Percentiles rank a stretch among this genome's conserved stretches.
phyloP scores from a whole-genome alignment of 2,888 invertebrate species.

The Carterocephalus palaemon region DNA sequence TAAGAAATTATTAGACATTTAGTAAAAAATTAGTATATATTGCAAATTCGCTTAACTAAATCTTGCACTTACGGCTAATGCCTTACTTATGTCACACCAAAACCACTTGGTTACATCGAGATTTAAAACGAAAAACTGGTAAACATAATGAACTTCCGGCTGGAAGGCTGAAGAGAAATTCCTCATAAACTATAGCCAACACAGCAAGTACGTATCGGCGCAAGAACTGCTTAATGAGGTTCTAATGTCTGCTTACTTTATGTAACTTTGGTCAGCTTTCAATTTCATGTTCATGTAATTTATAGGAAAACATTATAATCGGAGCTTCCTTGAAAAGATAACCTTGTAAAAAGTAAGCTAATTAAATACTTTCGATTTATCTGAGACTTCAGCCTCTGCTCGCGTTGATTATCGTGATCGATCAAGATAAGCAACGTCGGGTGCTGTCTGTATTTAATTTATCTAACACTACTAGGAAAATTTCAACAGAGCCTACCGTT shows the following conservation, averaged over 20 bases:
- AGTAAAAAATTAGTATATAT: no score
- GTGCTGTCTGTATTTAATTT: no score
- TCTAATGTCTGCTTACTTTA: neutral
- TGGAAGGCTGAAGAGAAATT: slow-evolving; percentile 8
- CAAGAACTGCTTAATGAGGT: slow-evolving; percentile 12
- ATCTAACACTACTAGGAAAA: no score
- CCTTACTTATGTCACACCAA: slow-evolving; percentile 20
- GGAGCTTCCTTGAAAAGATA: neutral
- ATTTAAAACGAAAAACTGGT: slow-evolving; percentile 13
- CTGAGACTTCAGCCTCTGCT: no score
- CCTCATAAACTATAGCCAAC: neutral
- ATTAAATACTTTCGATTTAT: no score
- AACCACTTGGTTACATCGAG: slow-evolving; percentile 8
- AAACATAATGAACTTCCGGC: slow-evolving; percentile 19
- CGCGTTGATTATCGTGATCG: no score
- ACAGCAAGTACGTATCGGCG: neutral
- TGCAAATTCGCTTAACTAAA: no score
- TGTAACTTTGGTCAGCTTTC: slow-evolving; percentile 9
- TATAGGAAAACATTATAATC: neutral
- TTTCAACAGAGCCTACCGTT: no score
- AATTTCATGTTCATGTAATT: slow-evolving; percentile 4
- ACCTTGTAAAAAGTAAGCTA: no score
- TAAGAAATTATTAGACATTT: no score
- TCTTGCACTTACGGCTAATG: no score
- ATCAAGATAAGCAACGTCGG: no score